Conservation (phyloP, 2,888 invertebrate species). For the Tridacna crocea region DNA sequence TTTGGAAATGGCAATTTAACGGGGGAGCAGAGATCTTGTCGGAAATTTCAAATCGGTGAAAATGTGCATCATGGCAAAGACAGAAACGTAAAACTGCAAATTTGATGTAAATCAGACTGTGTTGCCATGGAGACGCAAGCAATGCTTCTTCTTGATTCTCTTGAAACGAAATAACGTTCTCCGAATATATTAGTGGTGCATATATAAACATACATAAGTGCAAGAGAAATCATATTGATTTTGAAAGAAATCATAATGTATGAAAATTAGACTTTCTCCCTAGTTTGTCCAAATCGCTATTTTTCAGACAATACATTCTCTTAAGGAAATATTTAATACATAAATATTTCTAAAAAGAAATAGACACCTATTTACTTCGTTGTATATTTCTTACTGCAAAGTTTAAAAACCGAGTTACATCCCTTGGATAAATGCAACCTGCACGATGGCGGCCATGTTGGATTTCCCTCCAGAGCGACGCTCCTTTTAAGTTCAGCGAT, state of each 20-base stretch:
- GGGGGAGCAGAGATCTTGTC: too few relatives aligned
- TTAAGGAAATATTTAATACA: not conserved
- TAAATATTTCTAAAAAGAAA: not conserved
- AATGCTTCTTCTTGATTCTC: not conserved
- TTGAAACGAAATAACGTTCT: not conserved
- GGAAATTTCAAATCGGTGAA: too few relatives aligned
- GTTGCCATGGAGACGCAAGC: not conserved
- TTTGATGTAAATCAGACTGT: not conserved
- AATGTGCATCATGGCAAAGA: too few relatives aligned
- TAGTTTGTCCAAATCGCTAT: not conserved
- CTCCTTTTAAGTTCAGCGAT: not conserved
- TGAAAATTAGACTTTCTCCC: not conserved
- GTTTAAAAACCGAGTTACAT: slow-evolving; percentile 5
- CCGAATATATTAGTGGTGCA: slow-evolving; percentile 7
- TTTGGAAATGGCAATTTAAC: too few relatives aligned
- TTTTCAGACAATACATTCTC: not conserved
- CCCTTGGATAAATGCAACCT: slow-evolving; percentile 13
- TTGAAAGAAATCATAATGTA: slow-evolving; percentile 15
- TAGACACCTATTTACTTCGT: not conserved
- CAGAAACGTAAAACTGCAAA: not conserved
- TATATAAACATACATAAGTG: slow-evolving; percentile 24
- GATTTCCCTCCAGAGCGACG: slow-evolving; percentile 5
- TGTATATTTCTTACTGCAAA: slow-evolving; percentile 1
- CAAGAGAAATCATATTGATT: slow-evolving; percentile 15
- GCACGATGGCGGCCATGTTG: slow-evolving; percentile 22